Evolutionary conservation across 2,113 vertebrate species (phyloP).

Genomic region (Thalassoma bifasciatum): DNA sequence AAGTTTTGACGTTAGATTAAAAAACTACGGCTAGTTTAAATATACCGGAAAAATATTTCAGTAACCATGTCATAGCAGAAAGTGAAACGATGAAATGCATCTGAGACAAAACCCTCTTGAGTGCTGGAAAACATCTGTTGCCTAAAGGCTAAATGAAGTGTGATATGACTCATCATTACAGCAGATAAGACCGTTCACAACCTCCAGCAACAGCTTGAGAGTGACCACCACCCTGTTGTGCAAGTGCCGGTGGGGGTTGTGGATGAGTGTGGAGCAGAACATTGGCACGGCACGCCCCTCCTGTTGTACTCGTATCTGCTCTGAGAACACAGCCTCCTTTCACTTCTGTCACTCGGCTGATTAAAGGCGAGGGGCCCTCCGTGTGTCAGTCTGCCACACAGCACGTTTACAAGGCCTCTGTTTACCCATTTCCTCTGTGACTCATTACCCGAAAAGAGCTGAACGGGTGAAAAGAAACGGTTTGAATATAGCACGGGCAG

Average conservation of each 20-base stretch:
- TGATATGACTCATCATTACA: slow-evolving; percentile 8
- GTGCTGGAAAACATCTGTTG: slow-evolving; percentile 13
- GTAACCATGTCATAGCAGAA: no score
- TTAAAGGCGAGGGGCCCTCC: slow-evolving; percentile 62
- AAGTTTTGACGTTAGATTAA: no score
- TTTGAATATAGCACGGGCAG: slow-evolving; percentile 16
- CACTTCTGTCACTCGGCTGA: slow-evolving; percentile 67
- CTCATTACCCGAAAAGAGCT: slow-evolving; percentile 45
- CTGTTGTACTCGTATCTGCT: slow-evolving; percentile 49
- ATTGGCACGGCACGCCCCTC: slow-evolving; percentile 35
- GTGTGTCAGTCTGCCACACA: slow-evolving; percentile 46
- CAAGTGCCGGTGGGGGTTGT: slow-evolving; percentile 28
- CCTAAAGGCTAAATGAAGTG: not conserved
- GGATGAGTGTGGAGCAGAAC: slow-evolving; percentile 6
- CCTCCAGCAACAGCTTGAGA: slow-evolving; percentile 24
- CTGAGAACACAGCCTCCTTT: slow-evolving; percentile 70
- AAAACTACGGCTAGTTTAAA: no score
- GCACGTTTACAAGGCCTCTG: slow-evolving; percentile 60
- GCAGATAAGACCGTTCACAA: slow-evolving; percentile 16
- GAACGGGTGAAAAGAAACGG: not conserved
- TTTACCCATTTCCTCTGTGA: slow-evolving; percentile 58
- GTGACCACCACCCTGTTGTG: slow-evolving; percentile 31
- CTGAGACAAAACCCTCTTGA: not conserved
- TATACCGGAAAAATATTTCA: no score
- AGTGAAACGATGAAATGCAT: not conserved